Evolutionary conservation across 2,113 vertebrate species (phyloP), one percentile per base, ranked within the genome.

Genomic region (Mormyrus lacerda): DNA sequence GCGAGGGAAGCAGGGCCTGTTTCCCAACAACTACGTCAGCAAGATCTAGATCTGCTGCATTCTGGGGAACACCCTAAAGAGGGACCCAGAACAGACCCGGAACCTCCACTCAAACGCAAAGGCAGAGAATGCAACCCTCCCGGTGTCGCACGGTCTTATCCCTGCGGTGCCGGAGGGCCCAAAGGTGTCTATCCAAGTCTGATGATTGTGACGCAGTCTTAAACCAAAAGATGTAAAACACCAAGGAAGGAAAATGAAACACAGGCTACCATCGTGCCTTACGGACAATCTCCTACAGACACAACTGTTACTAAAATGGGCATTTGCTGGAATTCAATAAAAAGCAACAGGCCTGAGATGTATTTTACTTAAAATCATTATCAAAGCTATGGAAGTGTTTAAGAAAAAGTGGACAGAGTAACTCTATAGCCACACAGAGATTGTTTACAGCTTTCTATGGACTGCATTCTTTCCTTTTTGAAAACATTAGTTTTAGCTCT

Each of bases 11-110:
- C 97, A 99, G 93, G 98, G 98, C 89, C 96, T 99, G 47, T 99
- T 99, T 93, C 98, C 98, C 87, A 99, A 99, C 95, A 99, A 99
- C 93, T 99, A 99, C 0, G 98, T 99, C 93, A 95, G 95, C 90
- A 99, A 99, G 94, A 96, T 99, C 92, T 99, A 96, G 94, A 51
- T 73, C 90, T 48, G 42, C 85, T 13, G 58, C 82, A 89, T 45
- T 86, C 65, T 42, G 17, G 21, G 79, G 90, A 92, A 13, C 65
- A 35, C 11, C 11, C 11, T 35, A 90, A 90, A 17, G 24, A 82
- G 88, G 85, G 88, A 89, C 27, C 51, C 35, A 47, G 53, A 55
- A 55, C 1, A 89, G 88, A 35, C 19, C 76, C 19, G 1, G 73
- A 69, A 2, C 47, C n/a, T 86, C 85, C 42, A 31, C 39, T 87